Evolutionary conservation across 2,888 invertebrate genomes (phyloP).

Genomic region (Isotomurus palustris): DNA sequence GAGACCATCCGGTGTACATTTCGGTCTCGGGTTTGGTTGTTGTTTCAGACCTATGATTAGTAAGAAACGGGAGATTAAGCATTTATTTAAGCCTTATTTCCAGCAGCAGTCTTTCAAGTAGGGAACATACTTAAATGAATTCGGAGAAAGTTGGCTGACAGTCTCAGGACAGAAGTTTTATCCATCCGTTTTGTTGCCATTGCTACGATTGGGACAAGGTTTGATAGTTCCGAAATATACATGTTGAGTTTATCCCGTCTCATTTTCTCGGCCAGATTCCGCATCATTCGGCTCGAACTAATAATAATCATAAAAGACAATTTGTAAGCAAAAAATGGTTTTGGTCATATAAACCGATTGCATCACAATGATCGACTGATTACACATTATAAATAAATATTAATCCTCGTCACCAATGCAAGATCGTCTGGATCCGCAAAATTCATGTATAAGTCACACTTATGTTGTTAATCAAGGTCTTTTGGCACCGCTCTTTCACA

Average conservation of each 20-base stretch:
- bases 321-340: too few species aligned
- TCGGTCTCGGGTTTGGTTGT: constrained; percentile 32
- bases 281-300: constrained; percentile 63
- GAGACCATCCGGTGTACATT: constrained; percentile 20
- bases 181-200: constrained; percentile 78
- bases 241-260: constrained; percentile 83
- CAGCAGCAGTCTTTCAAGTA: background rate
- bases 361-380: too few species aligned
- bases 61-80: background rate
- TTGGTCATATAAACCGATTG: too few species aligned
- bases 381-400: too few species aligned
- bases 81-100: background rate
- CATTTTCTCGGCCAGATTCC: constrained; percentile 86
- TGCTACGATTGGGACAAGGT: constrained; percentile 76
- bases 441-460: too few species aligned
- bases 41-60: constrained; percentile 43
- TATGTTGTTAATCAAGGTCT: too few species aligned
- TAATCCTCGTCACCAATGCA: too few species aligned
- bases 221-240: constrained; percentile 74
- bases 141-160: constrained; percentile 78
- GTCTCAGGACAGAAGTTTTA: constrained; percentile 82
- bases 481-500: too few species aligned
- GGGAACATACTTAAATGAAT: constrained; percentile 55
- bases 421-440: too few species aligned
- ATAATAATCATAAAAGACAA: constrained; percentile 20